Conservation (phyloP, 2,797 vertebrate species). For the Acipenser oxyrinchus region DNA sequence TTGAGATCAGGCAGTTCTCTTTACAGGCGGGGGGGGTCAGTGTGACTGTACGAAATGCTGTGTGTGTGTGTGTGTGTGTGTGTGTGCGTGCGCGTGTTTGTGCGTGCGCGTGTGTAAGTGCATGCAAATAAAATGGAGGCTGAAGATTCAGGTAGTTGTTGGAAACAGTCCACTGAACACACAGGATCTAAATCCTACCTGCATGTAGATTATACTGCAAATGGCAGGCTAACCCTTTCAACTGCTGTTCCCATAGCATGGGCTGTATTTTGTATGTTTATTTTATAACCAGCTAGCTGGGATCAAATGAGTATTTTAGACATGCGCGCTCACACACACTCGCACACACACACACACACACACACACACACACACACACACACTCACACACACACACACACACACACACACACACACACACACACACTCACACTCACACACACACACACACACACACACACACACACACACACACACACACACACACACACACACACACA, state of each 20-base stretch:
- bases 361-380: too few relatives aligned
- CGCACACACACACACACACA: too few relatives aligned
- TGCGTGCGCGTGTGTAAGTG: constrained; percentile 40
- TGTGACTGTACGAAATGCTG: constrained; percentile 50
- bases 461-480: too few relatives aligned
- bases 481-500: too few relatives aligned
- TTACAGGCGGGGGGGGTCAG: constrained; percentile 51
- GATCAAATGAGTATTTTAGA: not conserved
- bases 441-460: too few relatives aligned
- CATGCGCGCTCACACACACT: not conserved
- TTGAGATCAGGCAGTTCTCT: too few relatives aligned
- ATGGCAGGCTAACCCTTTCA: constrained; percentile 25
- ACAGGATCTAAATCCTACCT: constrained; percentile 31
- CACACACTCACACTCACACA: too few relatives aligned
- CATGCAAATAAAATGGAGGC: constrained; percentile 60
- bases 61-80: constrained; percentile 49
- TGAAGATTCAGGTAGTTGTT: constrained; percentile 42
- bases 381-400: too few relatives aligned
- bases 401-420: not conserved
- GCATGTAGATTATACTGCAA: constrained; percentile 24
- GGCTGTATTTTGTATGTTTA: not conserved
- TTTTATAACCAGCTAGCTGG: not conserved
- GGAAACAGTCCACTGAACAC: constrained; percentile 45
- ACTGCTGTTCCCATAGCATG: constrained; percentile 3
- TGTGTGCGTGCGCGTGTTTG: constrained; percentile 38